These are phyloP conservation scores for Helarctos malayanus DNA, from an alignment of 2,797 vertebrate species.

Conservation along the genomic window DNA sequence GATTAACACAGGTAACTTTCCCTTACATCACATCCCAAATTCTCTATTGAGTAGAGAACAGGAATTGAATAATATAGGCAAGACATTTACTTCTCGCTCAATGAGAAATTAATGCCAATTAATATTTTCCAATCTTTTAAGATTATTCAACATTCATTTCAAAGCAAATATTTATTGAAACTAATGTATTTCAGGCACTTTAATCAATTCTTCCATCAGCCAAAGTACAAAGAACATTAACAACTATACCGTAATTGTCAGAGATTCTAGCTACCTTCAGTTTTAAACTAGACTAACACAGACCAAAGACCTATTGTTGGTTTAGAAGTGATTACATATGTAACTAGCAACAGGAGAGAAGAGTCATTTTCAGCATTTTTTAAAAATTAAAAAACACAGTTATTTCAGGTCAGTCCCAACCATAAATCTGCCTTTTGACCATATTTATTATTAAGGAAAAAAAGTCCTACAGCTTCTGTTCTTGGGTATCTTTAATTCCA, in stretches of 20 bases:
- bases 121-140: background rate
- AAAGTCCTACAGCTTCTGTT: background rate
- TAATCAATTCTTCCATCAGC: background rate
- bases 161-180: constrained; percentile 27
- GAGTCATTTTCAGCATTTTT: background rate
- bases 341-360: background rate
- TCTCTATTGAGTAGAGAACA: background rate
- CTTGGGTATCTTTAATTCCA: constrained; percentile 5
- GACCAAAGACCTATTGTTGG: background rate
- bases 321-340: rapidly evolving
- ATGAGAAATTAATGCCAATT: constrained; percentile 30
- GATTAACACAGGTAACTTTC: background rate
- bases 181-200: background rate
- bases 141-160: constrained; percentile 50
- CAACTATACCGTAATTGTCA: background rate
- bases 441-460: background rate
- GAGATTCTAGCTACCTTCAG: background rate
- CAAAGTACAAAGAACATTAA: background rate
- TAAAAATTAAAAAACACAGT: background rate
- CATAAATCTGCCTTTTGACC: background rate
- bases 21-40: constrained; percentile 28
- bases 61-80: background rate
- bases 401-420: constrained; percentile 55
- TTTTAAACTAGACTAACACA: background rate
- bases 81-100: constrained; percentile 54